A percentile compares a stretch with the other conserved stretches of the same genome.
phyloP scores from a whole-genome alignment of 2,797 vertebrate genomes.

The Cygnus olor region DNA sequence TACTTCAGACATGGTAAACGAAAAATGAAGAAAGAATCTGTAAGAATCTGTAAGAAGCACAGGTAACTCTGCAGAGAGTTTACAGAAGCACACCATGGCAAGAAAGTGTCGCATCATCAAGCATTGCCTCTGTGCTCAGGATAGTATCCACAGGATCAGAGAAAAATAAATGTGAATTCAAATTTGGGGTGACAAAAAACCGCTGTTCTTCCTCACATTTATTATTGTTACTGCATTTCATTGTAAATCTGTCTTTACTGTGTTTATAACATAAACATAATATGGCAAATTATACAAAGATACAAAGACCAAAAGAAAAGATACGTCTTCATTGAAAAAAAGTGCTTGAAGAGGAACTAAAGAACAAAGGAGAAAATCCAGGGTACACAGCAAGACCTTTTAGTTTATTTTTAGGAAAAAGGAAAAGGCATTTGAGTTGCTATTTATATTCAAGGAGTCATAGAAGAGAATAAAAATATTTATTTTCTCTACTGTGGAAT shows the following conservation, averaged over 20 bases:
- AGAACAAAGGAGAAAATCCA: not conserved
- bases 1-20: not conserved
- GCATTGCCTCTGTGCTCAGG: not conserved
- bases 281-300: not conserved
- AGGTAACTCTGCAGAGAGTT: not conserved
- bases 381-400: not conserved
- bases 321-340: not conserved
- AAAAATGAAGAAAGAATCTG: not conserved
- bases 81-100: not conserved
- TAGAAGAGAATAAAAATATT: not conserved
- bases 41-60: not conserved
- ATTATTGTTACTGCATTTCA: not conserved
- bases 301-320: not conserved
- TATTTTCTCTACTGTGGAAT: not conserved
- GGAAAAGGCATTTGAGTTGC: not conserved
- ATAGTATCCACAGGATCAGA: fast-evolving
- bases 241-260: not conserved
- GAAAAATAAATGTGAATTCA: not conserved
- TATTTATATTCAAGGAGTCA: not conserved
- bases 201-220: not conserved
- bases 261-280: not conserved
- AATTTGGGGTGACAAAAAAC: not conserved
- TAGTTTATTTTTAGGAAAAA: not conserved
- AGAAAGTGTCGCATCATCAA: not conserved
- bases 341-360: not conserved